Base-by-base conservation (phyloP, 2,888 invertebrate species). In the Crepidodera aurea region DNA sequence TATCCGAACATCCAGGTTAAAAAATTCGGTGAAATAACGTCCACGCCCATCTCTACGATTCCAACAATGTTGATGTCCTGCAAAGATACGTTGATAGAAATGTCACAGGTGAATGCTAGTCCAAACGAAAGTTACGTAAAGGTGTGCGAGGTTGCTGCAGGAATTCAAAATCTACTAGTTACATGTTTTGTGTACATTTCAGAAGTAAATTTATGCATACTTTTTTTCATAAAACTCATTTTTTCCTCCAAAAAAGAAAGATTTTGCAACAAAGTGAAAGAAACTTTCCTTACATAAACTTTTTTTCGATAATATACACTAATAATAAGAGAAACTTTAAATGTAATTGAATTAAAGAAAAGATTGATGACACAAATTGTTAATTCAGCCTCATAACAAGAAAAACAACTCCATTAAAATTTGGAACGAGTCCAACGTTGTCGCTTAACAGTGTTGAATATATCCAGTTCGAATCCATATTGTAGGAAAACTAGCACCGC, bases 51-150 rank as follows among this genome's bases (percentile, higher is more conserved):
- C 29, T 29, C 29, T 29, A 29, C 8, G 2, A 8, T 10, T 6
- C 29, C 10, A 29, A 29, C 29, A 29, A 29, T 10, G 29, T 29
- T 29, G 29, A 29, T 29, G 29, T 29, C 5, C 29, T 1, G 29
- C 10, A 29, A 6, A 22, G 22, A 22, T 22, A 22, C 22, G 3
- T 2, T 22, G 22, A 37, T 37, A 37, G 37, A 37, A 37, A 37
- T 37, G 37, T 37, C 37, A 37, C 37, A 37, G 37, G 37, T 37
- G 37, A 37, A 37, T 13, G 13, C 15, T 12, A 37, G 15, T 37
- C 37, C 37, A 15, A 37, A 37, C 13, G 37, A 37, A 37, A 37
- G 37, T 37, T 37, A 37, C 37, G 15, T 32, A 32, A 32, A 32
- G 32, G 32, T 32, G 32, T 13, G 37, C 37, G 37, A 37, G 37